Percentiles rank a stretch among this genome's conserved stretches.
phyloP scores from a whole-genome alignment of 2,113 vertebrate genomes.

The Passer montanus region DNA sequence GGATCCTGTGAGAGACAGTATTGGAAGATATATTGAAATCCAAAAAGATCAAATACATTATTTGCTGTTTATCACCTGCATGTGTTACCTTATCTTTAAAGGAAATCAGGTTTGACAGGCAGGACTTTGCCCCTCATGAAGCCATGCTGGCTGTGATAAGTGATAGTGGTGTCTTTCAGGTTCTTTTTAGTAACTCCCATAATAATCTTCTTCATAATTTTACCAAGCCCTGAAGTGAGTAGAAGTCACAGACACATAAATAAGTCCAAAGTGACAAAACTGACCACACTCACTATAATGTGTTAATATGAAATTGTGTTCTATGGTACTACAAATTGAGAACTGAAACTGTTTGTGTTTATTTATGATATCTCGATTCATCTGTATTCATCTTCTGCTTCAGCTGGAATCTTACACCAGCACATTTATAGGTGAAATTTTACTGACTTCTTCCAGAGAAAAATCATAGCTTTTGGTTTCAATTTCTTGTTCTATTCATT shows the following conservation, averaged over 20 bases:
- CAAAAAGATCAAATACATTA: not conserved
- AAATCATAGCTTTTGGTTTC: not conserved
- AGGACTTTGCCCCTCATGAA: not conserved
- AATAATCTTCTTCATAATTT: not conserved
- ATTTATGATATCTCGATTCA: not conserved
- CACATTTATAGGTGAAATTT: not conserved
- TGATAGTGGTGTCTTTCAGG: not conserved
- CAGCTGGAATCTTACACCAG: not conserved
- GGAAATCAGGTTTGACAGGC: not conserved
- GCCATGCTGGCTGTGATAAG: not conserved
- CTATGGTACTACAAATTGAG: not conserved
- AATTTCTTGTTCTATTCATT: not conserved
- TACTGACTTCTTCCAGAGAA: not conserved
- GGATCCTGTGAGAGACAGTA: not conserved
- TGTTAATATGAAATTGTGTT: not conserved
- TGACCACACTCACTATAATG: not conserved
- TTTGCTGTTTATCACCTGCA: rapidly evolving
- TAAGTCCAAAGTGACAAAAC: not conserved
- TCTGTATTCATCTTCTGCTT: not conserved
- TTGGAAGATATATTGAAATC: not conserved
- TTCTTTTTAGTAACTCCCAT: not conserved
- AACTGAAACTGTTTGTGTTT: not conserved
- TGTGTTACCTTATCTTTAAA: not conserved
- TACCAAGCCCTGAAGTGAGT: not conserved
- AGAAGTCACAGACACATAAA: not conserved